Conservation (phyloP, 1,140 invertebrate species). For the Aphaenogaster ashmeadi region DNA sequence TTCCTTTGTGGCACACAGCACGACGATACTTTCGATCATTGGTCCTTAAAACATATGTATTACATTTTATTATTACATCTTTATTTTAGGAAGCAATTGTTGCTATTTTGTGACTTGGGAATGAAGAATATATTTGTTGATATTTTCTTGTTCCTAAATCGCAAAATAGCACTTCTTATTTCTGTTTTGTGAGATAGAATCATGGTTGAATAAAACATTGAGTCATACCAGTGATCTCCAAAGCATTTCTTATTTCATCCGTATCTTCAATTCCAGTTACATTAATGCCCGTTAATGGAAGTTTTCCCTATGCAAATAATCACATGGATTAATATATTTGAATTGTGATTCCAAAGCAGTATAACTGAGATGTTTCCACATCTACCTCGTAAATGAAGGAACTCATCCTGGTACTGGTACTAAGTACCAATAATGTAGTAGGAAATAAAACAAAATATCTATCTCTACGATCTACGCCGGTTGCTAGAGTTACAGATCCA, state of each 20-base stretch:
- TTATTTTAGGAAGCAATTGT: background rate
- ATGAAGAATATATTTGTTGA: background rate
- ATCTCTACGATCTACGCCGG: conserved; percentile 93
- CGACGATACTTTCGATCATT: conserved; percentile 96
- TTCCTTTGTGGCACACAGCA: conserved; percentile 94
- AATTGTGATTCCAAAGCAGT: background rate
- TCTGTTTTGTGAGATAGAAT: background rate
- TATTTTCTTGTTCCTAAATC: background rate
- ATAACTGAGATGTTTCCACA: background rate
- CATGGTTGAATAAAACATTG: background rate
- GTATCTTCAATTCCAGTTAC: conserved; percentile 93
- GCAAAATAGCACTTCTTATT: background rate
- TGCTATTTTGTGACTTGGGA: background rate
- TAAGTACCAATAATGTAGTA: conserved; percentile 95
- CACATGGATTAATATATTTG: background rate
- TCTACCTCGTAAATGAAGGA: conserved; percentile 98
- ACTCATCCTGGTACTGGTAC: conserved; percentile 96
- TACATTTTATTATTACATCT: background rate
- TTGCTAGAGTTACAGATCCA: conserved; percentile 93
- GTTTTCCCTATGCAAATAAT: conserved; percentile 91
- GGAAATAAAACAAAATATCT: conserved; percentile 97
- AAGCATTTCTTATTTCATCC: conserved; percentile 94
- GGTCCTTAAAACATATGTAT: conserved; percentile 88
- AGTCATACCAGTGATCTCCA: conserved; percentile 93
- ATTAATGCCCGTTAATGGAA: conserved; percentile 94